A percentile compares a stretch with the other conserved stretches of the same genome.
phyloP scores from a whole-genome alignment of 2,113 vertebrate genomes.

The Laticauda colubrina region DNA sequence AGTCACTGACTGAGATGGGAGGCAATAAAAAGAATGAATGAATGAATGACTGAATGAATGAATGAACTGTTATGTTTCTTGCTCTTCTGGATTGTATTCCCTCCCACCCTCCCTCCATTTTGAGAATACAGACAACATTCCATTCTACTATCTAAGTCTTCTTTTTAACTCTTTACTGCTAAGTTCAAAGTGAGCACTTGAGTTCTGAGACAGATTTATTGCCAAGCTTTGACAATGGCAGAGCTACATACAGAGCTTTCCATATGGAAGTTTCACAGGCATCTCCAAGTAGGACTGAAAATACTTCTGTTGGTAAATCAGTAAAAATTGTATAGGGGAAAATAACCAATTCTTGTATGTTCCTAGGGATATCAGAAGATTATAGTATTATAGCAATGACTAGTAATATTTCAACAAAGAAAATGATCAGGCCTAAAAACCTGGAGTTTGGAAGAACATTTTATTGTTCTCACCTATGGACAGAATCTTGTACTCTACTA shows the following conservation, averaged over 20 bases:
- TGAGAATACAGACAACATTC: too few species aligned
- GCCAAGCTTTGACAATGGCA: background rate
- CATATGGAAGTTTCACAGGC: background rate
- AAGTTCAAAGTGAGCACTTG: background rate
- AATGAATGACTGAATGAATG: background rate
- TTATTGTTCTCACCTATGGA: too few species aligned
- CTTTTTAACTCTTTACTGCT: background rate
- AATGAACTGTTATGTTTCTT: background rate
- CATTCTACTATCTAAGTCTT: background rate
- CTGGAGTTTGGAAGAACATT: too few species aligned
- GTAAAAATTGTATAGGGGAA: background rate
- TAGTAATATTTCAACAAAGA: background rate
- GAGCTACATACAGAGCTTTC: background rate
- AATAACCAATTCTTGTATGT: background rate
- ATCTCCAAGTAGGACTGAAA: background rate
- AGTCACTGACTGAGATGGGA: too few species aligned
- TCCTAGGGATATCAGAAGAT: background rate
- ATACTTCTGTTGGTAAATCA: background rate
- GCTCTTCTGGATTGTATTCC: background rate
- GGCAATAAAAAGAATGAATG: too few species aligned
- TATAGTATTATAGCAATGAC: background rate
- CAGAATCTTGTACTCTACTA: too few species aligned
- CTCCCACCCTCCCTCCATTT: too few species aligned
- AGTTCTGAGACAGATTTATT: background rate
- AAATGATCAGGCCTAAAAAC: too few species aligned